Evolutionary conservation across 2,113 vertebrate species (phyloP).

Genomic region (Cavia aperea): DNA sequence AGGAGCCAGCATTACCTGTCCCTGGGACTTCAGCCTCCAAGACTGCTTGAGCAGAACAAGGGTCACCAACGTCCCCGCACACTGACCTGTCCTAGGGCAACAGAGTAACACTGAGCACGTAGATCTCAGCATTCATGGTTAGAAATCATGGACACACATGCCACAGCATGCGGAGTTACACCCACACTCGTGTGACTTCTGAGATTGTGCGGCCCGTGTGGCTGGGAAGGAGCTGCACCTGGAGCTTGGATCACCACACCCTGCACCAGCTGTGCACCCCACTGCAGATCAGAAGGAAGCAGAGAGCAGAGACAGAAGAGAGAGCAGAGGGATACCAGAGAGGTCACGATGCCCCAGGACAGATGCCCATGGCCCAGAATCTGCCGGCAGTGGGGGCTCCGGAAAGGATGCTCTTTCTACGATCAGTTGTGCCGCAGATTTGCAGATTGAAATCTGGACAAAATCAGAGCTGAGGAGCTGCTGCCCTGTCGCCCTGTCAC

Average conservation of each 20-base stretch:
- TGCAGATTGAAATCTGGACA: too few species aligned
- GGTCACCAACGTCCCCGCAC: accelerated
- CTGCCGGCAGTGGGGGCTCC: accelerated
- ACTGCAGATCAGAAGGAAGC: neutral
- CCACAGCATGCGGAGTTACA: accelerated
- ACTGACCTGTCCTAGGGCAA: accelerated
- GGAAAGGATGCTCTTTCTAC: accelerated
- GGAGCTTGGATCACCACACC: neutral
- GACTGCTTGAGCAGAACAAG: accelerated
- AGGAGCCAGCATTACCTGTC: accelerated
- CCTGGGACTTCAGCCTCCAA: accelerated
- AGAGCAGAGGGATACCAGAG: neutral
- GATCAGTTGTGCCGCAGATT: accelerated
- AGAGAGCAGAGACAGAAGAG: neutral
- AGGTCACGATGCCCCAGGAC: accelerated
- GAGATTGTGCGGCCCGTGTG: accelerated
- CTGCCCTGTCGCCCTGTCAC: neutral
- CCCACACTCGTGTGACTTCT: neutral
- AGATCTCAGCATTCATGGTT: accelerated
- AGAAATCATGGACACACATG: accelerated
- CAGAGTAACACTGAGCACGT: accelerated
- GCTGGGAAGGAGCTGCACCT: accelerated
- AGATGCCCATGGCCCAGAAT: accelerated
- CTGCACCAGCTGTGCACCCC: accelerated
- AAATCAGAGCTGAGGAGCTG: neutral